Evolutionary conservation across 2,888 invertebrate species (phyloP), one percentile per base, ranked within the genome.

Genomic region (Lepidonotus clava): DNA sequence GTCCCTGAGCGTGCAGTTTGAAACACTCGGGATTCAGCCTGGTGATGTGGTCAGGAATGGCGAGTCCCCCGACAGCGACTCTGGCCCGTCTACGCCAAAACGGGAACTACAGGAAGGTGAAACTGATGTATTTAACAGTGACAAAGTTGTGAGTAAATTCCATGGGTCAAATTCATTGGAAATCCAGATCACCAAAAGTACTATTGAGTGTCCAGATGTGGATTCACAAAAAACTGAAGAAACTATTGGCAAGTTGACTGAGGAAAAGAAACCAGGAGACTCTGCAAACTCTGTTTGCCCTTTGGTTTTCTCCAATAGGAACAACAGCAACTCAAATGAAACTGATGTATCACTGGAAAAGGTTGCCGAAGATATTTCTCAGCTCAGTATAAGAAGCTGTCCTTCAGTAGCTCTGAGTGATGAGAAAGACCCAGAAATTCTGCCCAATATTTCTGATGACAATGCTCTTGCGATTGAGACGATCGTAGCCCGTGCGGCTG

Each of bases 311-410:
- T 2, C 28, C 28, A 61, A 61, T 14, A 61, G 61, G 28, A 61
- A 61, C 61, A 61, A 61, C 61, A 61, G 61, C 28, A 61, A 61
- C 28, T 61, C 61, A n/a, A 24, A 28, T 71, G 71, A 71, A 71
- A n/a, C 36, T 6, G 71, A 71, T 71, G 1, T 34, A 21, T 36
- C 71, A 71, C 38, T 71, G 18, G 71, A 71, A 18, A 34, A 34
- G 38, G 71, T 71, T 6, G 36, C 71, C 24, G 71, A 36, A 18
- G 38, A 71, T 71, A 4, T 71, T 71, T 14, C 34, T 34, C 36
- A 38, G 21, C 38, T 71, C 8, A 36, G 36, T 11, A 18, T 71
- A n/a, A n/a, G n/a, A n/a, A n/a, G n/a, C n/a, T n/a, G n/a, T n/a
- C n/a, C n/a, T n/a, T n/a, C n/a, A n/a, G n/a, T n/a, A n/a, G n/a